Base-by-base conservation (phyloP, 2,888 invertebrate species). In the Heliconius ethilla region DNA sequence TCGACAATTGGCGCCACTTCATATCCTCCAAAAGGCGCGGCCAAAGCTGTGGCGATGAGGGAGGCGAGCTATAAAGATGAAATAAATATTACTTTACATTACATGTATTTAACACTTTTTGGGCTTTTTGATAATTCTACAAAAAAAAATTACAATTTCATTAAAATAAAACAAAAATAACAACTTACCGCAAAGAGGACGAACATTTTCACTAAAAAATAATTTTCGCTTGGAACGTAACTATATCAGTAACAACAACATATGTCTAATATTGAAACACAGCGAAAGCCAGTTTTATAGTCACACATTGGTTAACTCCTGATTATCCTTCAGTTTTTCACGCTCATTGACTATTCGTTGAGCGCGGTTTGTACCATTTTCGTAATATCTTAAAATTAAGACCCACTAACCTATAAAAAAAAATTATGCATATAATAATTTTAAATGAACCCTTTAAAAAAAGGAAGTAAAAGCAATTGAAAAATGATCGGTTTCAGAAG, bases 311-410 rank as follows among this genome's bases (percentile, higher is more conserved):
- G 88, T 89, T 86, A 90, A 92, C 88, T 85, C 85, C 83, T 81
- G 79, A 83, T 82, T 86, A 89, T 90, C 91, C 90, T 91, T 87
- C 86, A 83, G 83, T 83, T 85, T 87, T 89, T 90, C 89, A 92
- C 92, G 91, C 90, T 91, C 83, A 89, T 91, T 92, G 89, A 83
- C 81, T 90, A 92, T 92, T 90, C 90, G 86, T 84, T 82, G 88
- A 87, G 83, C 67, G 80, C 79, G 77, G 77, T 74, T 81, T 76
- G 79, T 70, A 63, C 80, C 81, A 85, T 90, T 91, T 92, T 90
- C 90, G 90, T 90, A 91, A 90, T 82, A 74, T 79, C 80, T 79
- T 59, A 81, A 77, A 80, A 75, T 70, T 69, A 40, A 69, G 77
- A 73, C 29, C 77, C 75, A 80, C 69, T 77, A 70, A 75, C 63